Conservation (phyloP, 2,113 vertebrate genomes). For the Micromys minutus region DNA sequence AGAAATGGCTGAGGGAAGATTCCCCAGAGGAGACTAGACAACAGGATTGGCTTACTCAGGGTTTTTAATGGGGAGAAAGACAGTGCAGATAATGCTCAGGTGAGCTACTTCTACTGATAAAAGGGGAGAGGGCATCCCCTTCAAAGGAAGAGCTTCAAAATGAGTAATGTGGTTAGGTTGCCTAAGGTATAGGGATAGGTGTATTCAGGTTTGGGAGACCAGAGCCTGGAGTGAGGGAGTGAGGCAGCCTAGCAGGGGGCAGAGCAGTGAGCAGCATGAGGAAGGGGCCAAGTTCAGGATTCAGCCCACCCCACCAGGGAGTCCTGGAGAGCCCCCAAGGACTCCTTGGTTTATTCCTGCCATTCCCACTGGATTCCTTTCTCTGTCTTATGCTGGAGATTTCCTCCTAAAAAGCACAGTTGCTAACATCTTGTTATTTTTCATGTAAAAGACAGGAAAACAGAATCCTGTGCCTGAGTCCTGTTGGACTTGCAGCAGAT, state of each 20-base stretch:
- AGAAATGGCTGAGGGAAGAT: not conserved
- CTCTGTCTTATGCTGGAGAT: not conserved
- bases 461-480: constrained; percentile 20
- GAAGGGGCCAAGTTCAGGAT: not conserved
- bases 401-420: not conserved
- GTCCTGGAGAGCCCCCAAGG: rapidly evolving
- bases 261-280: not conserved
- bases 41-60: not conserved
- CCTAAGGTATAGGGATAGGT: not conserved
- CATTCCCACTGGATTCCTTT: not conserved
- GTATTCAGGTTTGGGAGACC: not conserved
- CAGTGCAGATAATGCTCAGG: rapidly evolving
- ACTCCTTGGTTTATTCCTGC: rapidly evolving
- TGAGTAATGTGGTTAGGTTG: not conserved
- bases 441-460: constrained; percentile 65
- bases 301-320: not conserved
- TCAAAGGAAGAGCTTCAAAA: not conserved
- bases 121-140: not conserved
- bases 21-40: not conserved
- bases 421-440: constrained; percentile 52
- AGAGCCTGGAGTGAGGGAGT: not conserved
- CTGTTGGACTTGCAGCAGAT: constrained; percentile 55
- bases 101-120: not conserved
- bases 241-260: not conserved
- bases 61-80: not conserved